Base-by-base conservation (phyloP, 2,888 invertebrate genomes). In the Torymus tubicola region DNA sequence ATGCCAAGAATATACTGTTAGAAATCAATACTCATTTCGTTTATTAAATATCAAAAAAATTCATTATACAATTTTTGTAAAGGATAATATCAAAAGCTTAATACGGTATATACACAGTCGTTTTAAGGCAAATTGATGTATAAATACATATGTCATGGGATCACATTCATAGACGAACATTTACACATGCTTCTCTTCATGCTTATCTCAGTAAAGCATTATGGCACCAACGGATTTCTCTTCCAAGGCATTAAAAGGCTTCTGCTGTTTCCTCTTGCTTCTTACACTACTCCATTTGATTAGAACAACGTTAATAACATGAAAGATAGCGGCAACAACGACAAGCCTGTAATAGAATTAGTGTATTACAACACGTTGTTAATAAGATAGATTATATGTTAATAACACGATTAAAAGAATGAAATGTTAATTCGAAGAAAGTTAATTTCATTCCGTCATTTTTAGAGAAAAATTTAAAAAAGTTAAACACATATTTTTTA, bases 191-290 rank as follows among this genome's bases (percentile, higher is more conserved):
- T 42, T 64, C 31, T 31, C 31, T 31, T 31, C 31, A 31, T 31
- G 31, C 31, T 31, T 31, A 5, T 31, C 31, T 84, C 81, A 96
- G 88, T 96, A 96, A 84, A 96, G 91, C 95, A 96, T 96, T 87
- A 97, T 96, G 87, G 96, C 96, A 80, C 96, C 96, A 85, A 95
- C 95, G 81, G 95, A 93, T 90, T 96, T 96, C 89, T 96, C 96
- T 87, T 96, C 95, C 75, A 94, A 92, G 67, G 94, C 95, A 42
- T 94, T 96, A 82, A 93, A 92, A 61, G 94, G 93, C 88, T 94
- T 94, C 13, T 92, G 83, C 68, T 87, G 88, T 80, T 89, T 92
- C 85, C 94, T 94, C 24, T 94, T 92, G 0, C 92, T 92, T 86
- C 95, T 95, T 63, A 94, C 93, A 83, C 95, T 95, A 14, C 96